These are phyloP conservation scores for Diploptera punctata DNA, from an alignment of 2,888 invertebrate genomes.

Conservation along the genomic window DNA sequence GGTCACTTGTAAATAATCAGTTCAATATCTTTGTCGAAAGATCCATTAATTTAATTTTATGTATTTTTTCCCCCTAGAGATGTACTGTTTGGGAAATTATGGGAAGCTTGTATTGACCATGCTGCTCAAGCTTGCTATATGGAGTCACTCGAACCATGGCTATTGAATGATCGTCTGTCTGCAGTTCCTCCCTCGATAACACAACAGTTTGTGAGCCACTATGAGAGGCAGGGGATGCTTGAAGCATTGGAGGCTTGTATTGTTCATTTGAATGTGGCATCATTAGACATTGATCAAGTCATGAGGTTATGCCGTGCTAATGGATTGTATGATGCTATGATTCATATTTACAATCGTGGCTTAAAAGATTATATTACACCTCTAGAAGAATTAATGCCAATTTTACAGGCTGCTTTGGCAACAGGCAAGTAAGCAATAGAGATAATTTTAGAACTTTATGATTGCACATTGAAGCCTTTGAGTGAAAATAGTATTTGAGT, in stretches of 20 bases:
- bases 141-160: constrained; percentile 73
- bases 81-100: constrained; percentile 59
- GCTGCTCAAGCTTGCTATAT: constrained; percentile 65
- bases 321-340: constrained; percentile 71
- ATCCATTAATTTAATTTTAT: no score
- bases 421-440: constrained; percentile 51
- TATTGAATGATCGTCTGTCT: constrained; percentile 67
- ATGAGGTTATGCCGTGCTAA: constrained; percentile 65
- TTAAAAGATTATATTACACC: constrained; percentile 77
- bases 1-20: no score
- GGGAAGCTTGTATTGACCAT: constrained; percentile 61
- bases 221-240: constrained; percentile 64
- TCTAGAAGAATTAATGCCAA: constrained; percentile 69
- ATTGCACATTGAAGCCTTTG: no score
- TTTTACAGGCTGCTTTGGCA: constrained; percentile 57
- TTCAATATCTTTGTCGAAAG: no score
- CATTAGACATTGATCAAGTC: constrained; percentile 78
- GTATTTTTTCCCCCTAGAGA: constrained; percentile 52
- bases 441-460: no score
- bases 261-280: constrained; percentile 73
- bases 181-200: constrained; percentile 72
- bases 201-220: constrained; percentile 73
- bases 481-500: no score
- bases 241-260: constrained; percentile 73
- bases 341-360: constrained; percentile 78